Evolutionary conservation across 2,888 invertebrate genomes (phyloP).

Genomic region (Platynereis dumerilii): DNA sequence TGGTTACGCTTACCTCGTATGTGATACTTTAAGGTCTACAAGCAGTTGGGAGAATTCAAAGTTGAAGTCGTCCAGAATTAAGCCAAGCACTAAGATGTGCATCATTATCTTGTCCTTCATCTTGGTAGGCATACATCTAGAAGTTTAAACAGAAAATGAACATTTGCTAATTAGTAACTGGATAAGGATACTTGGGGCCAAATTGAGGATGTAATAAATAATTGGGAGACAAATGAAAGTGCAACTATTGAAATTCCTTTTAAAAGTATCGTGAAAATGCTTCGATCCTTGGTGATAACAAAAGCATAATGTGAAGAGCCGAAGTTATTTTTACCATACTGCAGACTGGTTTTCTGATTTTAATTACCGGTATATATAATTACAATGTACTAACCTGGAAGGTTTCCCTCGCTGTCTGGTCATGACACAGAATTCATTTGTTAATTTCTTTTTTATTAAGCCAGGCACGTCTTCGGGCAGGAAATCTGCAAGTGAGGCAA

Average conservation of each 20-base stretch:
- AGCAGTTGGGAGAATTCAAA: slow-evolving; percentile 36
- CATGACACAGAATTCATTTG: slow-evolving; percentile 37
- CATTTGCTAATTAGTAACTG: no score
- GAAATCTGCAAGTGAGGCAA: slow-evolving; percentile 33
- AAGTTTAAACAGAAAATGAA: slow-evolving; percentile 10
- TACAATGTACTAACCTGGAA: no score
- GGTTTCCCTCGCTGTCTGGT: slow-evolving; percentile 23
- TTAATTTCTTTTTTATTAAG: slow-evolving; percentile 33
- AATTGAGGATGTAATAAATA: no score
- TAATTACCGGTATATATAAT: no score
- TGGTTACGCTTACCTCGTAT: slow-evolving; percentile 36
- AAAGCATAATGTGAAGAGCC: no score
- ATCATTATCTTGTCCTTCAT: slow-evolving; percentile 47
- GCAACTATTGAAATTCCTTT: no score
- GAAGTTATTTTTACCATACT: no score
- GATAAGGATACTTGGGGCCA: no score
- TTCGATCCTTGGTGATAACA: no score
- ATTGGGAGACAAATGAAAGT: no score
- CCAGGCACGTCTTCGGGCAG: slow-evolving; percentile 41
- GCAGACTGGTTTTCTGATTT: no score
- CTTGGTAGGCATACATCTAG: slow-evolving; percentile 44
- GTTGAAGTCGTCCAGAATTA: slow-evolving; percentile 46
- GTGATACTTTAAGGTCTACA: slow-evolving; percentile 41
- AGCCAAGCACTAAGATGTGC: slow-evolving; percentile 47
- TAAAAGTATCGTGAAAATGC: no score